Percentiles rank a stretch among this genome's conserved stretches.
phyloP scores from a whole-genome alignment of 2,888 invertebrate genomes.

The Carcina quercana region DNA sequence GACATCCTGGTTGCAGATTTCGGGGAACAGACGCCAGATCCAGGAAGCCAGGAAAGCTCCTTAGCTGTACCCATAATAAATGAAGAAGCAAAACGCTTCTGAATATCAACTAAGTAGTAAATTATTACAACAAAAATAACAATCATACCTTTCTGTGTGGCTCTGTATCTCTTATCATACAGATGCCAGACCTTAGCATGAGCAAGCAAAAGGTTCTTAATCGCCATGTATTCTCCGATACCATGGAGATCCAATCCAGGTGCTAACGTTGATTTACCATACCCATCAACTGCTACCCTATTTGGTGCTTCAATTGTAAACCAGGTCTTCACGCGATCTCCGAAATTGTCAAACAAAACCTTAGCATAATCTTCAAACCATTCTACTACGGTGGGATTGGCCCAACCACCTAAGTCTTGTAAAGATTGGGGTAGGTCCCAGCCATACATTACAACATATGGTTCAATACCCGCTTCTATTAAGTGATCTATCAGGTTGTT shows the following conservation, averaged over 20 bases:
- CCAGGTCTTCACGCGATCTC: conserved; percentile 78
- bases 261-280: conserved; percentile 52
- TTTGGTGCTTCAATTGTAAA: conserved; percentile 83
- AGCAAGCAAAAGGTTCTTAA: conserved; percentile 78
- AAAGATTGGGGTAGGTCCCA: conserved; percentile 72
- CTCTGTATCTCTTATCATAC: conserved; percentile 71
- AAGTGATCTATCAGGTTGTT: conserved; percentile 79
- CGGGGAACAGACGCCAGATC: no score
- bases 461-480: conserved; percentile 71
- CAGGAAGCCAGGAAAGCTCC: no score
- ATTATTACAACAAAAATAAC: no score
- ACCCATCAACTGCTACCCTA: conserved; percentile 46
- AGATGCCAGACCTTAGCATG: conserved; percentile 78
- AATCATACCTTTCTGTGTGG: conserved; percentile 59
- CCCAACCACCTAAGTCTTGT: conserved; percentile 74
- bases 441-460: conserved; percentile 75
- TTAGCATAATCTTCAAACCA: conserved; percentile 78
- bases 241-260: conserved; percentile 41
- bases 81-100: no score
- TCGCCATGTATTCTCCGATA: conserved; percentile 73
- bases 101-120: no score
- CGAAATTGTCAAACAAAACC: conserved; percentile 69
- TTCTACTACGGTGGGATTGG: conserved; percentile 74
- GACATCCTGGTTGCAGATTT: no score
- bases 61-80: no score